Base-by-base conservation (phyloP, 2,113 vertebrate species). In the Mustelus asterias region DNA sequence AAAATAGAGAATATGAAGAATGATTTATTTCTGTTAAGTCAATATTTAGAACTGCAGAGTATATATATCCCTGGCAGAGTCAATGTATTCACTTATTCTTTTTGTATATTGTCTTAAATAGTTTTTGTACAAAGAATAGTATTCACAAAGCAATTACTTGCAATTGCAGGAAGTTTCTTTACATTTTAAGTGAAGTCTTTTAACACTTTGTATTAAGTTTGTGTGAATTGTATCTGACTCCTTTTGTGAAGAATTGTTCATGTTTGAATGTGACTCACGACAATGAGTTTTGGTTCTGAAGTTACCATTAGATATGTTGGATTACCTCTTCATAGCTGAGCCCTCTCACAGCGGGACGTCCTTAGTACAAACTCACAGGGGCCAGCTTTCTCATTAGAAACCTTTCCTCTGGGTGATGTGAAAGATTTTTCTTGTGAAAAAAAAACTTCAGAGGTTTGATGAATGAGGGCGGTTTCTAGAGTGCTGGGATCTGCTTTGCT, bases 131-230 rank as follows among this genome's bases (percentile, higher is more conserved):
- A 95, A 95, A 95, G 94, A 95, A 48, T 95, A 70, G 26, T 95
- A 76, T 95, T 95, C 94, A 95, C 69, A 20, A 95, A 95, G 94
- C 94, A 72, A 95, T 95, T 72, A 54, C 41, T 76, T 95, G 67
- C 67, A 95, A 95, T 95, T 95, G 41, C 94, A 44, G 44, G 41
- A 95, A 95, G 44, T 26, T 95, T 70, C 94, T 95, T 72, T 95
- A 95, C 67, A 95, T 95, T 95, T 95, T 95, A 95, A 95, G 94
- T 76, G 94, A 95, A 95, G 94, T 95, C 67, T 95, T 95, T 95
- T 72, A 76, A 95, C 94, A 95, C 94, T 95, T 95, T 95, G 41
- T 95, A 95, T 95, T 95, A 48, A 95, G 24, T 95, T 95, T 70
- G 29, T 95, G 94, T 95, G 94, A 95, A 94, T 94, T 94, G 94